These are phyloP conservation scores for Physocephala rufipes DNA, from an alignment of 2,888 invertebrate genomes.

Conservation along the genomic window DNA sequence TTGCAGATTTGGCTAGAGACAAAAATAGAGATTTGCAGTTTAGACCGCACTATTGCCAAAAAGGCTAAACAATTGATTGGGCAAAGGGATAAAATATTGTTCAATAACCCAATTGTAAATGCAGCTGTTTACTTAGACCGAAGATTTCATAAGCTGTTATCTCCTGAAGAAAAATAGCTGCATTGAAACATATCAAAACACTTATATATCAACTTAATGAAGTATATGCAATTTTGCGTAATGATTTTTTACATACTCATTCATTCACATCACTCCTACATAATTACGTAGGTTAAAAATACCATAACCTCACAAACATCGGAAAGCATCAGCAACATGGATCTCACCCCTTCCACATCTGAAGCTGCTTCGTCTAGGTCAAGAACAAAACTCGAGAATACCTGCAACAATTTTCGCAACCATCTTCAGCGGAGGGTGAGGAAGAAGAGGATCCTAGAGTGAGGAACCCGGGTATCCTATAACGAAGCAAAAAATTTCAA, in stretches of 20 bases:
- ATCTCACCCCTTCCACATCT: too few relatives aligned
- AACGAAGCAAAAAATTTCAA: too few relatives aligned
- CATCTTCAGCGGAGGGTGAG: too few relatives aligned
- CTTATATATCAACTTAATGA: neutral
- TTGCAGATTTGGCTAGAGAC: neutral
- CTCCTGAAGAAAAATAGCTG: neutral
- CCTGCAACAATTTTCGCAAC: too few relatives aligned
- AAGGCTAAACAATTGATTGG: neutral
- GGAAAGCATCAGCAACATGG: too few relatives aligned
- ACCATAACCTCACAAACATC: too few relatives aligned
- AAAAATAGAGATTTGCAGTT: neutral
- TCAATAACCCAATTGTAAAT: neutral
- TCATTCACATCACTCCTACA: too few relatives aligned
- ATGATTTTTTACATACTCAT: neutral
- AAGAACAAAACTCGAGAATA: too few relatives aligned
- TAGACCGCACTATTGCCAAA: neutral
- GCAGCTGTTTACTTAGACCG: neutral
- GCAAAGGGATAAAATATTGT: neutral
- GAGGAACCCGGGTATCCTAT: too few relatives aligned
- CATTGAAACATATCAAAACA: neutral
- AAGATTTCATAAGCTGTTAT: neutral
- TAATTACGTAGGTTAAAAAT: too few relatives aligned
- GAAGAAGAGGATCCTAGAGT: too few relatives aligned
- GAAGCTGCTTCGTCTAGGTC: too few relatives aligned
- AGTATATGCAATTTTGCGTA: neutral